Percentiles rank a stretch among this genome's conserved stretches.
Evolutionary conservation across 2,113 vertebrate genomes (phyloP).

Genomic region (Phodopus roborovskii): DNA sequence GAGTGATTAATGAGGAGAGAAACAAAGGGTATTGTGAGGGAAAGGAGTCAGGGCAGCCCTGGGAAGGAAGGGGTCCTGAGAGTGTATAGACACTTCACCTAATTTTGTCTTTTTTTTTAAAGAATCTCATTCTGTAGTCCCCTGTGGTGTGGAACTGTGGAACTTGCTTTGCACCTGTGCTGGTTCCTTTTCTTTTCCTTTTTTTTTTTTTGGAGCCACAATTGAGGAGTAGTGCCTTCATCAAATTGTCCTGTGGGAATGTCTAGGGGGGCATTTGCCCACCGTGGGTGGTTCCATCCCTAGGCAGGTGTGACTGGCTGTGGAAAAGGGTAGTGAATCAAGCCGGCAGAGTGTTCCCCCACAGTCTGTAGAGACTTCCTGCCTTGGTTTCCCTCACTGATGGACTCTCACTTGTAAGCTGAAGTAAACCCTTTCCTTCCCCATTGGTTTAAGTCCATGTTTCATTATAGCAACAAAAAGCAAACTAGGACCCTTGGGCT

Average conservation of each 20-base stretch:
- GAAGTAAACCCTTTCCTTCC: neutral
- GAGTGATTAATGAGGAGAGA: neutral
- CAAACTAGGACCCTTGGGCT: neutral
- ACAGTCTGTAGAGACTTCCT: neutral
- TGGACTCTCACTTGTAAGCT: neutral
- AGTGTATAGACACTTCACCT: neutral
- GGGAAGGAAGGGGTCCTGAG: neutral
- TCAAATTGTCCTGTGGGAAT: neutral
- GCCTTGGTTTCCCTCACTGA: neutral
- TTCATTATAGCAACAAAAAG: neutral
- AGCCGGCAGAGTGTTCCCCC: neutral
- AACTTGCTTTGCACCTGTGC: neutral
- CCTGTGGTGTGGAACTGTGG: neutral
- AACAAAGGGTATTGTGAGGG: neutral
- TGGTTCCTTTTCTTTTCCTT: neutral
- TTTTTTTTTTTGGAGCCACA: neutral
- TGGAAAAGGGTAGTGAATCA: neutral
- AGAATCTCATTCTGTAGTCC: neutral
- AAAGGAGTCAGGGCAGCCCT: neutral
- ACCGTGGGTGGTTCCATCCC: neutral
- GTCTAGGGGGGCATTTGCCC: neutral
- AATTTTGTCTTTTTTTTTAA: neutral
- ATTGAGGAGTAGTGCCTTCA: neutral
- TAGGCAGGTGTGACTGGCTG: neutral
- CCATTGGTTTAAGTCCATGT: neutral